Evolutionary conservation across 2,797 vertebrate species (phyloP), one percentile per base, ranked within the genome.

Genomic region (Enteromius mattozi): DNA sequence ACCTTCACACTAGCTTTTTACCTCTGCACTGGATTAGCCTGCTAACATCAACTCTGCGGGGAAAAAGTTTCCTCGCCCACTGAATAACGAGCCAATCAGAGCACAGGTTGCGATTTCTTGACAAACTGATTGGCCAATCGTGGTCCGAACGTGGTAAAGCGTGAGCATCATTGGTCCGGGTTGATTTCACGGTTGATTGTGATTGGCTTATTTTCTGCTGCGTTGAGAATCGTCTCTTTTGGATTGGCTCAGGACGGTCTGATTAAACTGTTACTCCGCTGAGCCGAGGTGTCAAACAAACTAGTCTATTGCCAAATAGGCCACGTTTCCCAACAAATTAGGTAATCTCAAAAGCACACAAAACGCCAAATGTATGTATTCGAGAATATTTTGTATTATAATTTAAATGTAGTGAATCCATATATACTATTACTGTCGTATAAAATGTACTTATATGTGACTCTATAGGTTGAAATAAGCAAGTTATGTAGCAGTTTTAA

Each of bases 21-120:
- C 84, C 85, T 82, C 85, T 37, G 78, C 35, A 88, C 87, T 89
- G 88, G 79, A 86, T 89, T 78, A 84, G 88, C 89, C 82, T 84
- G 85, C 85, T 90, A 85, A 87, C 88, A 88, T 90, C 84, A 86
- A 88, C 85, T 90, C 76, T 63, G 65, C 47, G 80, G 83, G 69
- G 86, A 88, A 80, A 81, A 27, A 51, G 40, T 83, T 81, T 30
- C 68, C 56, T 85, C 87, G 83, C 86, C 85, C 61, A 72, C 84
- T 51, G 76, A 79, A 27, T n/a, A 19, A 35, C 13, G 0, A 24
- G 30, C 94, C 95, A 94, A 95, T 95, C 92, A 92, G 88, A 87
- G 47, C 35, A 27, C 21, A 30, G 3, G 14, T 27, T n/a, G 21
- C 5, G 14, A 70, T 17, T 40, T 1, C 35, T 51, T 59, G 65